Base-by-base conservation (phyloP, 2,888 invertebrate genomes). In the Peribatodes rhomboidaria region DNA sequence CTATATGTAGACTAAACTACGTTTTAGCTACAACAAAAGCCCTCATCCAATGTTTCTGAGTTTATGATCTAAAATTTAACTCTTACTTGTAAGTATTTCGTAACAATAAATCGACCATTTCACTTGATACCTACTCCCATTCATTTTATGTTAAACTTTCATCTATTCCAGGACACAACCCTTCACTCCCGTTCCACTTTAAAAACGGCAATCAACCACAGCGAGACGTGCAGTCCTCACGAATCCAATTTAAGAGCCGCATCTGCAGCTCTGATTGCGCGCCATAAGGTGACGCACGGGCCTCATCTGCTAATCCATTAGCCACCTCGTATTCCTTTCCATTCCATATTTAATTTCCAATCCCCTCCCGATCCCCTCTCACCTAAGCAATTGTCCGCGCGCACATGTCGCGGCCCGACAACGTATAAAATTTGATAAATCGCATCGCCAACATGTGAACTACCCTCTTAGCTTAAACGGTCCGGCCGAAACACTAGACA, bases 361-460 rank as follows among this genome's bases (percentile, higher is more conserved):
- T 68, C 61, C 76, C 75, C 71, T 73, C 70, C 67, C 63, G 31
- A 44, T 56, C 74, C 61, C 74, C 74, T 71, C 78, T 71, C 81
- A 80, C 83, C 86, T 83, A 83, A 83, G 86, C 91, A 86, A 88
- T 87, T 87, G 87, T 88, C 89, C 87, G 81, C 77, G 84, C 88
- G 89, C 92, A 92, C 91, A 91, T 92, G 92, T 90, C 91, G 86
- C 85, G 87, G 82, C 86, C 88, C 83, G 76, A 76, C 82, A 82
- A 84, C 88, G 86, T 87, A 91, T 90, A 90, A 90, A 92, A 91
- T 92, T 92, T 92, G 92, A 92, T 92, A 92, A 92, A 92, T 92
- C 86, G 91, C 87, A 85, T 82, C 86, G 90, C 87, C 90, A 87
- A 92, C 92, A 92, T 91, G 92, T 83, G 91, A 92, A 91, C 90